A percentile compares a stretch with the other conserved stretches of the same genome.
These are phyloP conservation scores for Nomada hirtipes DNA, from an alignment of 2,888 invertebrate genomes.

Conservation along the genomic window DNA sequence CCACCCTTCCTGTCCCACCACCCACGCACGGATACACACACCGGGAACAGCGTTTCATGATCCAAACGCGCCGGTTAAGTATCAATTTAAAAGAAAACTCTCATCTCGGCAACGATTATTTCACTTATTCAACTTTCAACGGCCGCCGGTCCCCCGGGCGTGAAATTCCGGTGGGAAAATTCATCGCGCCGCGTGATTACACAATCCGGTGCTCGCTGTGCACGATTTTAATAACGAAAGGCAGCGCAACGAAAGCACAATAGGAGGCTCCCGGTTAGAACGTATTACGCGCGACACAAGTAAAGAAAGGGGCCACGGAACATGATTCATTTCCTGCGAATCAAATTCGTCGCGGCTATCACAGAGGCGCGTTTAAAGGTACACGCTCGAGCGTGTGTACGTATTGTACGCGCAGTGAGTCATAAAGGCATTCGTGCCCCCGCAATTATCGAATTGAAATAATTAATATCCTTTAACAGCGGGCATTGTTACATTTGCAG, in stretches of 20 bases:
- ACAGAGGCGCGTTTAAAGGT: background rate
- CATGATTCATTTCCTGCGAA: constrained; percentile 60
- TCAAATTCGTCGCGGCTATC: constrained; percentile 41
- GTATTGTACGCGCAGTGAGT: background rate
- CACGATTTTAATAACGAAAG: constrained; percentile 31
- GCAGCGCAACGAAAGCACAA: background rate
- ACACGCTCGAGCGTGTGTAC: background rate
- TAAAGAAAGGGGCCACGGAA: constrained; percentile 39
- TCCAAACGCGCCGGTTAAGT: too few species aligned
- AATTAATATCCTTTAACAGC: too few species aligned
- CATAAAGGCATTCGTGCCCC: too few species aligned
- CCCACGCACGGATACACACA: too few species aligned
- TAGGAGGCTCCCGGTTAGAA: background rate
- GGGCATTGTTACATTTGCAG: too few species aligned
- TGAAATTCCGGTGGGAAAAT: background rate
- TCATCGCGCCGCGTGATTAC: constrained; percentile 18
- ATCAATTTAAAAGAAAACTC: background rate
- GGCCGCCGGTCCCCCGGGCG: background rate
- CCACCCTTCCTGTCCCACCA: too few species aligned
- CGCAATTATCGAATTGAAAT: too few species aligned
- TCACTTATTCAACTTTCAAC: background rate
- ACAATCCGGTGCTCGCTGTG: background rate
- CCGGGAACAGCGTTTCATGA: too few species aligned
- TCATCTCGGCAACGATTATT: background rate
- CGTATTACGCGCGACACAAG: constrained; percentile 20